A percentile compares a stretch with the other conserved stretches of the same genome.
These are phyloP conservation scores for Ptychoptera albimana DNA, from an alignment of 2,888 invertebrate species.

Conservation along the genomic window DNA sequence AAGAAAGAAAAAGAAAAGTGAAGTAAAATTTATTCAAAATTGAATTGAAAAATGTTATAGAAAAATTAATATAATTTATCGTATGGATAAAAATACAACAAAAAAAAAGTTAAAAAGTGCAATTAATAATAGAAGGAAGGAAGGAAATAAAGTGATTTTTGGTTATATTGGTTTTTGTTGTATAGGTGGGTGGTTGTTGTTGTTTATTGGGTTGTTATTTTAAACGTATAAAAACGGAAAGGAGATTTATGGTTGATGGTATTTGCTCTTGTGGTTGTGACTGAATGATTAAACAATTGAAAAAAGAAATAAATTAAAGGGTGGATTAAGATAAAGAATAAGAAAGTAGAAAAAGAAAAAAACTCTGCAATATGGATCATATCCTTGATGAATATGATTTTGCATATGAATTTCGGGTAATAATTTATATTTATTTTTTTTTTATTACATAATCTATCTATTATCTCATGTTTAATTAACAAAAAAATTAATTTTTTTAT, in stretches of 20 bases:
- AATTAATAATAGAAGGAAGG: too few relatives aligned
- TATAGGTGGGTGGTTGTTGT: too few relatives aligned
- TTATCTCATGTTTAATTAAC: not conserved
- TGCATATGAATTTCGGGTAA: slow-evolving; percentile 49
- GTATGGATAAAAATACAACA: too few relatives aligned
- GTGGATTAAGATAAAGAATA: not conserved
- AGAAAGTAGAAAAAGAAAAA: not conserved
- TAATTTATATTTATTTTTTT: slow-evolving; percentile 11
- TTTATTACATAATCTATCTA: slow-evolving; percentile 6
- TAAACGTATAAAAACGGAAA: not conserved
- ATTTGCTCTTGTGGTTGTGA: not conserved
- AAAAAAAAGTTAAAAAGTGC: too few relatives aligned
- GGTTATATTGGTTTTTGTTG: too few relatives aligned
- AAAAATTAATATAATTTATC: too few relatives aligned
- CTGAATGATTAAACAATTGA: not conserved
- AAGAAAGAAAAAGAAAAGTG: too few relatives aligned
- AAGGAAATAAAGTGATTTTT: too few relatives aligned
- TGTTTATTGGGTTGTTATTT: too few relatives aligned
- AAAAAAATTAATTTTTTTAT: slow-evolving; percentile 3
- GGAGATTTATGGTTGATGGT: not conserved
- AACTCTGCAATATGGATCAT: not conserved
- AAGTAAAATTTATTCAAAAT: too few relatives aligned
- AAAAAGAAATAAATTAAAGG: not conserved
- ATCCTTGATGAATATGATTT: slow-evolving; percentile 42
- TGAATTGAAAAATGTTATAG: too few relatives aligned